A percentile compares a stretch with the other conserved stretches of the same genome.
Conservation (phyloP, 2,113 vertebrate genomes). For the Poecile atricapillus region DNA sequence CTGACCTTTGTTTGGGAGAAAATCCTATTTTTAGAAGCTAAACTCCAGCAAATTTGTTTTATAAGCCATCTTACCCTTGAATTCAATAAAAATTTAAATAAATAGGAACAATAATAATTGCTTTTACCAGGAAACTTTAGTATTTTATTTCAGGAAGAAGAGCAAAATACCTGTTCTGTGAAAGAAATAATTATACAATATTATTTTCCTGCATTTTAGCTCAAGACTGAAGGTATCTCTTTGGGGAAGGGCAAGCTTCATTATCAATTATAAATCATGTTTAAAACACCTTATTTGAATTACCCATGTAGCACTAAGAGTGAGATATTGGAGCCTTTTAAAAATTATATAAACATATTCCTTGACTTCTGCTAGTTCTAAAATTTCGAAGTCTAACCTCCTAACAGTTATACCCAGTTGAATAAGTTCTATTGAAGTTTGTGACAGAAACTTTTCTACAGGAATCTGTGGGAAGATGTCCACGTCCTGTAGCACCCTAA, state of each 20-base stretch:
- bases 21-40: not conserved
- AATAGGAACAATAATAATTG: not conserved
- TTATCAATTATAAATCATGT: not conserved
- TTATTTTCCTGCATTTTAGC: not conserved
- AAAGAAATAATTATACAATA: not conserved
- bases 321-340: not conserved
- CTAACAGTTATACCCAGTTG: not conserved
- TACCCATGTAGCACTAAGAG: not conserved
- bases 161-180: not conserved
- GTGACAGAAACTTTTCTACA: not conserved
- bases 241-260: not conserved
- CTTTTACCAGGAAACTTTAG: not conserved
- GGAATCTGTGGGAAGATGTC: not conserved
- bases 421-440: not conserved
- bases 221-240: not conserved
- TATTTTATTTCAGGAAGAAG: not conserved
- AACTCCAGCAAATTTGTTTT: not conserved
- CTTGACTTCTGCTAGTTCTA: not conserved
- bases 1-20: not conserved
- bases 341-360: not conserved
- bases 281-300: not conserved
- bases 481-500: not conserved
- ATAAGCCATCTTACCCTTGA: not conserved
- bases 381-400: not conserved
- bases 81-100: not conserved